Percentiles rank a stretch among this genome's conserved stretches.
Conservation (phyloP, 2,797 vertebrate species). For the Epinephelus coioides region DNA sequence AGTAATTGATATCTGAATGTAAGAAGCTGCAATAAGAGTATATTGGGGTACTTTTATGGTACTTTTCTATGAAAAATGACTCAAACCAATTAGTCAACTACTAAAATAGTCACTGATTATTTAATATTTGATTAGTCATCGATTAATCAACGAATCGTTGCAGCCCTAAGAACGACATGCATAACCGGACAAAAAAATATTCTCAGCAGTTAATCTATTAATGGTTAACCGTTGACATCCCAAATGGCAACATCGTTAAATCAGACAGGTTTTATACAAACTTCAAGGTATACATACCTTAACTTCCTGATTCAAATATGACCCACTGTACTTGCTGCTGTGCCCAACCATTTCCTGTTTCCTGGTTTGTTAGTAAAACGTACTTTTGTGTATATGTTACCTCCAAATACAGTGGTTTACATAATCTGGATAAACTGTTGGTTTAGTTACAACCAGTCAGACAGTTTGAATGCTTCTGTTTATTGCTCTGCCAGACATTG, state of each 20-base stretch:
- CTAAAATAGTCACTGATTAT: too few relatives aligned
- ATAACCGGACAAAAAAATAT: too few relatives aligned
- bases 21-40: too few relatives aligned
- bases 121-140: too few relatives aligned
- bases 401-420: background rate
- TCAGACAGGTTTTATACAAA: background rate
- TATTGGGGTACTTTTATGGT: too few relatives aligned
- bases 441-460: background rate
- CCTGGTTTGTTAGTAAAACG: background rate
- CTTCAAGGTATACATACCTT: background rate
- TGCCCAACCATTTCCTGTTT: background rate
- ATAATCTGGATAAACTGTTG: background rate
- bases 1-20: too few relatives aligned
- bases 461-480: background rate
- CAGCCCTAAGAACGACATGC: too few relatives aligned
- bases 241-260: background rate
- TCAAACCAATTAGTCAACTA: too few relatives aligned
- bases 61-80: too few relatives aligned
- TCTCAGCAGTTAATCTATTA: too few relatives aligned
- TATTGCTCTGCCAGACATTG: background rate
- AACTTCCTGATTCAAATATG: background rate
- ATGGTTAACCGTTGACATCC: too few relatives aligned
- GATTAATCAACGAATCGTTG: too few relatives aligned
- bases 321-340: background rate
- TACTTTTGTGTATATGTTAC: background rate